A percentile compares a stretch with the other conserved stretches of the same genome.
Conservation (phyloP, 2,797 vertebrate species). For the Sarcoramphus papa region DNA sequence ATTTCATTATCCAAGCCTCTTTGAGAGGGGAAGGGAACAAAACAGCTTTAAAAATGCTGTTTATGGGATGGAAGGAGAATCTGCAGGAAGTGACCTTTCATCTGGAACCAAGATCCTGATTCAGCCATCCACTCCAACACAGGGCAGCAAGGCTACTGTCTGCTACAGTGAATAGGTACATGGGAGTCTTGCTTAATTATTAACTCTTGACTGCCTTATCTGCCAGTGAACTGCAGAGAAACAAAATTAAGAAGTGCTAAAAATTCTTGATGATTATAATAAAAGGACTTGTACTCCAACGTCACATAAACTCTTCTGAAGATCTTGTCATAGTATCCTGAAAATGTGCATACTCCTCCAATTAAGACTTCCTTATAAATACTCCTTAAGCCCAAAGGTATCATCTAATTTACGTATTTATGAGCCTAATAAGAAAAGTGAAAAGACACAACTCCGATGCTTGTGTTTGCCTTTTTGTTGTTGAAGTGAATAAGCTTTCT, state of each 20-base stretch:
- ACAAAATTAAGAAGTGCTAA: not conserved
- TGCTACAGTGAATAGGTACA: rapidly evolving
- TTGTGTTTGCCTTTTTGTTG: not conserved
- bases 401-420: not conserved
- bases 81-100: not conserved
- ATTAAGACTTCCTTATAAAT: not conserved
- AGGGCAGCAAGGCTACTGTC: not conserved
- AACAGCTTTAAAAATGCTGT: not conserved
- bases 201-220: not conserved
- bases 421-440: not conserved
- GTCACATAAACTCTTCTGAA: not conserved
- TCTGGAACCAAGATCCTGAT: not conserved
- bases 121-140: no score
- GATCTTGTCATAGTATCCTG: not conserved
- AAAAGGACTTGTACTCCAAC: not conserved
- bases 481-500: not conserved
- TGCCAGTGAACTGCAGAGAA: not conserved
- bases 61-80: not conserved
- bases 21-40: not conserved
- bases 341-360: not conserved
- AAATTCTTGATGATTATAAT: not conserved
- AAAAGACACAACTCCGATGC: not conserved
- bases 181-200: not conserved
- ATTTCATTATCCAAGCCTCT: not conserved
- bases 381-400: not conserved